Evolutionary conservation across 2,888 invertebrate species (phyloP).

Genomic region (Sarcophaga variegata): DNA sequence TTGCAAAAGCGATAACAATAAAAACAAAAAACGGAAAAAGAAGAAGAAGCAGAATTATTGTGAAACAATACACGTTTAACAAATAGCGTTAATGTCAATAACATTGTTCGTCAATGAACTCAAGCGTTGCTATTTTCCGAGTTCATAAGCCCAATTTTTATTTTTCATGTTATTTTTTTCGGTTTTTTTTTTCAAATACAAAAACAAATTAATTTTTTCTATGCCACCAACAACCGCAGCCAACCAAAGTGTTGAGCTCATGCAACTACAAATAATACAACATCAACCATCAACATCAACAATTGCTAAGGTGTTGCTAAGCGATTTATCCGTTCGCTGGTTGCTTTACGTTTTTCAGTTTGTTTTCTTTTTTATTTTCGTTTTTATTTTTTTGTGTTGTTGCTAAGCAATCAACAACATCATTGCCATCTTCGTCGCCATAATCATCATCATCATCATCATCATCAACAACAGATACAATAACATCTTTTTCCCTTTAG

Average conservation of each 20-base stretch:
- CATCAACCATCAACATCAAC: not conserved
- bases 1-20: slow-evolving; percentile 43
- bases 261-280: slow-evolving; percentile 47
- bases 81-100: slow-evolving; percentile 66
- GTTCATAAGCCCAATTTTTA: slow-evolving; percentile 65
- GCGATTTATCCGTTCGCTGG: slow-evolving; percentile 49
- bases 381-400: slow-evolving; percentile 48
- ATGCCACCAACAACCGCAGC: slow-evolving; percentile 26
- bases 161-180: slow-evolving; percentile 20
- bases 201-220: slow-evolving; percentile 15
- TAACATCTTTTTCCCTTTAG: slow-evolving; percentile 19
- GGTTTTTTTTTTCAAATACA: not conserved
- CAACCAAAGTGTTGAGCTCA: slow-evolving; percentile 21
- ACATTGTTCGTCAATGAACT: slow-evolving; percentile 67
- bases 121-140: slow-evolving; percentile 64
- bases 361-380: slow-evolving; percentile 34
- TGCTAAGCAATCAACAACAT: slow-evolving; percentile 60
- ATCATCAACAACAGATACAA: not conserved
- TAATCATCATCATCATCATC: slow-evolving; percentile 31
- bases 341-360: slow-evolving; percentile 29
- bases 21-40: not conserved
- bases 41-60: slow-evolving; percentile 10
- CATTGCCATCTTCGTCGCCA: slow-evolving; percentile 16
- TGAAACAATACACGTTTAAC: slow-evolving; percentile 62
- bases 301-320: slow-evolving; percentile 65